phyloP scores from a whole-genome alignment of 2,113 vertebrate genomes.

The Otocyon megalotis region DNA sequence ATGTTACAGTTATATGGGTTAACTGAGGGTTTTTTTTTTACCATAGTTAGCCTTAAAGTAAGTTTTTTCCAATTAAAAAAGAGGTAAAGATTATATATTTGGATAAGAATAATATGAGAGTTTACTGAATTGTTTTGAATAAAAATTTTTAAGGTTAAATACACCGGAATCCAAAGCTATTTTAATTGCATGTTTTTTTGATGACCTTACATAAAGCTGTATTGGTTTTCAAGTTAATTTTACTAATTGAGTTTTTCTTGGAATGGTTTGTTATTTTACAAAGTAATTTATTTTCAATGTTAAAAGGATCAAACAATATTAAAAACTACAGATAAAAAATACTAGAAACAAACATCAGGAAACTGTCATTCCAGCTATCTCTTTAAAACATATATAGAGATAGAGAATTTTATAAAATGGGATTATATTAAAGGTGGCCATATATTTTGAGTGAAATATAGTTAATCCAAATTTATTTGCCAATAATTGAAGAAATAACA shows the following conservation, averaged over 20 bases:
- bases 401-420: conserved; percentile 8
- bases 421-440: conserved; percentile 29
- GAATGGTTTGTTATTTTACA: conserved; percentile 22
- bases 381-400: neutral
- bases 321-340: neutral
- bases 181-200: neutral
- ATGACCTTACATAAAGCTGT: neutral
- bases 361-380: neutral
- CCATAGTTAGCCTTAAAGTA: neutral
- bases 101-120: neutral
- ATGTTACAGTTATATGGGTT: neutral
- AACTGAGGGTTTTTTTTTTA: neutral
- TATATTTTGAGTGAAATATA: conserved; percentile 50
- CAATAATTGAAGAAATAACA: conserved; percentile 36
- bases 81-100: neutral
- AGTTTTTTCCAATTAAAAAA: conserved; percentile 33
- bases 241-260: neutral
- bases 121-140: neutral
- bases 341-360: neutral
- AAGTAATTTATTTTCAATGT: conserved; percentile 7
- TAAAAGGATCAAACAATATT: conserved; percentile 41
- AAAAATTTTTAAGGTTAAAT: neutral
- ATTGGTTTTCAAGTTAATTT: conserved; percentile 48
- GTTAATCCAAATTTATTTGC: neutral
- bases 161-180: conserved; percentile 24